Base-by-base conservation (phyloP, 1,140 invertebrate species). In the Drosophila eugracilis region DNA sequence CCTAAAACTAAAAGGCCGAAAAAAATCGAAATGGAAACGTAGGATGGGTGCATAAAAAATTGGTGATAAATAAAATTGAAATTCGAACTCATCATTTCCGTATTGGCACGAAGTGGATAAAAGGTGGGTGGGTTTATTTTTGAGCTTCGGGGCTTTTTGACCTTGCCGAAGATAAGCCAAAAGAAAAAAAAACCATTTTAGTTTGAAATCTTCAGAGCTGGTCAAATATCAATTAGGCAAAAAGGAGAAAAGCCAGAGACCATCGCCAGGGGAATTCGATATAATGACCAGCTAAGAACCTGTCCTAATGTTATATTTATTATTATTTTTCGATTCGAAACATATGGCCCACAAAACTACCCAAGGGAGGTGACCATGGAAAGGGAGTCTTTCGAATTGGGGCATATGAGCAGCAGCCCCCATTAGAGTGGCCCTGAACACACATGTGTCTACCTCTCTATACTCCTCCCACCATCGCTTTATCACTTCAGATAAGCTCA, bases 231-330 rank as follows among this genome's bases (percentile, higher is more conserved):
- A 67, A 67, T 67, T 67, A 67, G 63, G 28, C 22, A 21, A 42
- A 21, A 42, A 62, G 21, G 26, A 60, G 5, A 22, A 4, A n/a
- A 49, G 32, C 30, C 7, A 22, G 50, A 26, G 1, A 21, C 5
- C 5, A 17, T 7, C 4, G 14, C 14, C 36, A 1, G 19, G 67
- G 30, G 22, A 65, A 66, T 36, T 9, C 9, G 21, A 37, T 45
- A 66, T 21, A 5, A 22, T 37, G 34, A 60, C 12, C 3, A 17
- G 3, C 10, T 42, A 26, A 26, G 73, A 60, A 74, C 57, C 72
- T 81, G 53, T 58, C 81, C 49, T 75, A 85, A 85, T 77, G 37
- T 34, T 75, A 62, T 73, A 76, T 80, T 76, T 60, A 73, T 76
- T 79, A 42, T 47, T 28, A 22, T 44, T 26, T 7, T 5, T 7